phyloP scores from a whole-genome alignment of 64 coral and sea anemone genomes.

The Pachyseris speciosa region DNA sequence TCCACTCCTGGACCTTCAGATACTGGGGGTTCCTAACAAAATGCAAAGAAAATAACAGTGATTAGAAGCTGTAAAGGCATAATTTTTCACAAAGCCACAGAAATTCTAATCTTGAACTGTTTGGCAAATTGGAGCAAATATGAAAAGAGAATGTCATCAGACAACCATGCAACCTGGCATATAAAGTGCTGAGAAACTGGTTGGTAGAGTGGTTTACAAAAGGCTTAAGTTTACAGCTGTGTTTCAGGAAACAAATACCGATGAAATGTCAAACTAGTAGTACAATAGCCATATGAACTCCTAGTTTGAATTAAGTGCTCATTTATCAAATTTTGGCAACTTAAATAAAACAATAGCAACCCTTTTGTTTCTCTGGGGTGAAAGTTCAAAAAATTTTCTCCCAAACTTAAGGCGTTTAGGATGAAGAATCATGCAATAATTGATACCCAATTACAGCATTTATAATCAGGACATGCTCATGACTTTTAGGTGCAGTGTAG shows the following conservation, averaged over 20 bases:
- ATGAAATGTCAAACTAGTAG: not conserved
- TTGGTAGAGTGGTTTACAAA: not conserved
- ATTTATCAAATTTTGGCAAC: too few relatives aligned
- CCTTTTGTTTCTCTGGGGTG: too few relatives aligned
- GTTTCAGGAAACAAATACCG: not conserved
- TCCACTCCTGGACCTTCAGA: not conserved
- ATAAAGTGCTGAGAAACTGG: not conserved
- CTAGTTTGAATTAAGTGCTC: too few relatives aligned
- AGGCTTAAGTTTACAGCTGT: not conserved
- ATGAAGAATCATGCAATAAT: too few relatives aligned
- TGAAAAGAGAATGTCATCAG: not conserved
- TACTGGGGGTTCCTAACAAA: not conserved
- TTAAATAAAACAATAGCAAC: too few relatives aligned
- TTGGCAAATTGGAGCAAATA: not conserved
- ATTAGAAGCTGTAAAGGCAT: not conserved
- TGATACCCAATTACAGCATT: too few relatives aligned
- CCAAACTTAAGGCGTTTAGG: too few relatives aligned
- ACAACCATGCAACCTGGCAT: not conserved
- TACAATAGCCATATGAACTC: too few relatives aligned
- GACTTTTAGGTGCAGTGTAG: not conserved
- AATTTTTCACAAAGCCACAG: not conserved
- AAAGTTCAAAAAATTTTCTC: too few relatives aligned
- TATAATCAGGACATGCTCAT: too few relatives aligned
- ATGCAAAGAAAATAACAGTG: not conserved
- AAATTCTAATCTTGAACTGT: not conserved